A percentile compares a stretch with the other conserved stretches of the same genome.
Conservation (phyloP, 2,797 vertebrate species). For the Myotis findleyi region DNA sequence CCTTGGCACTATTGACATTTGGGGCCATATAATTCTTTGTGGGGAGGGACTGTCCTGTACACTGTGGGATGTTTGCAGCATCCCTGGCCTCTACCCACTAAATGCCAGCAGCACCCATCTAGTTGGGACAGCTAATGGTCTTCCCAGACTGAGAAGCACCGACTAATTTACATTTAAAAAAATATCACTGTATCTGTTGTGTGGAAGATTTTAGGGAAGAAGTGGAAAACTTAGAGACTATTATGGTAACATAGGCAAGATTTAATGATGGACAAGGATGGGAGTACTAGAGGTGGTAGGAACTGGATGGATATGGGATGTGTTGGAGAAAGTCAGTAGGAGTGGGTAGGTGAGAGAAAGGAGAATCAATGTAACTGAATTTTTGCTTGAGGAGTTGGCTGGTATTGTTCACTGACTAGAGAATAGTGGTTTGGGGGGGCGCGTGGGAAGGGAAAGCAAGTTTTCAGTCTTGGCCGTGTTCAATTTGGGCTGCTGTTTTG, state of each 20-base stretch:
- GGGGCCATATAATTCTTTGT: conserved; percentile 24
- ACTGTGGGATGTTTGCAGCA: background rate
- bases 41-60: background rate
- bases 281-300: background rate
- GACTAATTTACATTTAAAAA: background rate
- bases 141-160: conserved; percentile 28
- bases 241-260: background rate
- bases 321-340: background rate
- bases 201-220: conserved; percentile 38
- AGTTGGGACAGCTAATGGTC: background rate
- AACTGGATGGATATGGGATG: background rate
- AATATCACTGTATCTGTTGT: background rate
- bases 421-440: background rate
- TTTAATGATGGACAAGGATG: background rate
- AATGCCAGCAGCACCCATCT: background rate
- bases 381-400: conserved; percentile 12
- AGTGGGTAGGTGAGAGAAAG: conserved; percentile 5
- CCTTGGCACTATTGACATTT: background rate
- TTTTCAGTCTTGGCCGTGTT: conserved; percentile 22
- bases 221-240: background rate
- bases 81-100: background rate
- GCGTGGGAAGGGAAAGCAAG: background rate
- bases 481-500: conserved; percentile 14
- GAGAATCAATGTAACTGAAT: background rate
- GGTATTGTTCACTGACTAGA: background rate